A percentile compares a stretch with the other conserved stretches of the same genome.
These are phyloP conservation scores for Rhaphigaster nebulosa DNA, from an alignment of 2,888 invertebrate genomes.

Conservation along the genomic window DNA sequence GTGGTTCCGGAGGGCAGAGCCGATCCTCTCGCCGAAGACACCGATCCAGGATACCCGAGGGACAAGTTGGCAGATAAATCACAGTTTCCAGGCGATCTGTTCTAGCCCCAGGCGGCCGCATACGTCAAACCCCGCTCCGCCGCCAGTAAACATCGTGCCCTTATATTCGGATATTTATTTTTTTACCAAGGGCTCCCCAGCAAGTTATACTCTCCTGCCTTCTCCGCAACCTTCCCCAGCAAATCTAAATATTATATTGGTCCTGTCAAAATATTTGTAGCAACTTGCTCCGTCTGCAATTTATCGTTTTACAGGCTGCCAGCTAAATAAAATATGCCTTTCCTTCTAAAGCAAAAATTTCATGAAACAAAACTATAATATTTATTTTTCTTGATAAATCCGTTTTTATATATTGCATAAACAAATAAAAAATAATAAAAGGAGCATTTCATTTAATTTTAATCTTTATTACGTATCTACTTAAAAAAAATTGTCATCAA, in stretches of 20 bases:
- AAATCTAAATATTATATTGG: slow-evolving; percentile 57
- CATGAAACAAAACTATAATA: not conserved
- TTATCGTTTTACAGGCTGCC: slow-evolving; percentile 32
- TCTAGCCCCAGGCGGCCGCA: slow-evolving; percentile 47
- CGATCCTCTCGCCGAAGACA: not conserved
- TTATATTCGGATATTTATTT: slow-evolving; percentile 48
- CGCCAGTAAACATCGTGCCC: slow-evolving; percentile 40
- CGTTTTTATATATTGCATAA: not conserved
- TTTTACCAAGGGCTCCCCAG: not conserved
- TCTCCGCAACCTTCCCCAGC: slow-evolving; percentile 12
- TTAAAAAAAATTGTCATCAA: too few relatives aligned
- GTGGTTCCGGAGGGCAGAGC: not conserved
- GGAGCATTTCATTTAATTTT: too few relatives aligned
- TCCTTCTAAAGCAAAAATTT: not conserved
- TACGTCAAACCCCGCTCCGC: slow-evolving; percentile 46
- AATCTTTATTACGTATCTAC: too few relatives aligned
- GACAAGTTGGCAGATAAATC: slow-evolving; percentile 54
- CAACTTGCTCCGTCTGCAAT: slow-evolving; percentile 7
- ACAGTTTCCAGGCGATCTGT: slow-evolving; percentile 56
- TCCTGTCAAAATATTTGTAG: slow-evolving; percentile 49
- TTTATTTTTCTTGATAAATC: not conserved
- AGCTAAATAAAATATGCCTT: not conserved
- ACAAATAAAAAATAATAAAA: not conserved
- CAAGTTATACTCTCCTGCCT: slow-evolving; percentile 52
- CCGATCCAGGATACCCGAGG: slow-evolving; percentile 14